These are phyloP conservation scores for Grantiella picta DNA, from an alignment of 2,113 vertebrate species.

Conservation along the genomic window DNA sequence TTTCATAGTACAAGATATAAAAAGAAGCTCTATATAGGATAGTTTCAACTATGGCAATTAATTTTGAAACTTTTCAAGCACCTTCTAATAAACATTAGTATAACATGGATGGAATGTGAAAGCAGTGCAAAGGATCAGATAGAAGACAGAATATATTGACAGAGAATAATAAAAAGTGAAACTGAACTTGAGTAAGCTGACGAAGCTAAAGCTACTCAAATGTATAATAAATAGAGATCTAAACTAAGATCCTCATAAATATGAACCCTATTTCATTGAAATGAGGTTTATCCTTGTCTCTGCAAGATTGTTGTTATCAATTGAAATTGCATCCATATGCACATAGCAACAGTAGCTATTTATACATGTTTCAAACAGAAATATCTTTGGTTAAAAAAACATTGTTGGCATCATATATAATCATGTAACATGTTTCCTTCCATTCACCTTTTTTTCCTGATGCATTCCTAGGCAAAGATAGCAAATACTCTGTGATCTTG, in stretches of 20 bases:
- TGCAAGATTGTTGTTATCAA: not conserved
- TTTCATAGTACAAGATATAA: not conserved
- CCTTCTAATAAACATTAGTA: not conserved
- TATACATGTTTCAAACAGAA: not conserved
- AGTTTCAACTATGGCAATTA: not conserved
- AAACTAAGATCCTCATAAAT: conserved; percentile 14
- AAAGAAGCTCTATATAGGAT: not conserved
- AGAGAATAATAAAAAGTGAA: conserved; percentile 22
- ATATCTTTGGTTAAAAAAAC: not conserved
- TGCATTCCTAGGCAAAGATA: not conserved
- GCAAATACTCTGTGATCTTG: not conserved
- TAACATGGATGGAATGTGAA: not conserved
- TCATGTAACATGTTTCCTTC: not conserved
- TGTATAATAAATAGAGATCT: not conserved
- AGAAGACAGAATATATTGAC: not conserved
- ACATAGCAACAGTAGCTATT: not conserved
- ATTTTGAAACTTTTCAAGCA: not conserved
- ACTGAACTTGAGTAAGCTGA: not conserved
- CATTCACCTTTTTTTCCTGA: not conserved
- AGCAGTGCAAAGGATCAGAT: not conserved
- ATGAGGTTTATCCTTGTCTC: not conserved
- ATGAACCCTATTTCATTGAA: not conserved
- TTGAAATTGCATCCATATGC: not conserved
- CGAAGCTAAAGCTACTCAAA: not conserved
- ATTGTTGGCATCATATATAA: not conserved